A percentile compares a stretch with the other conserved stretches of the same genome.
These are phyloP conservation scores for Saguinus midas DNA, from an alignment of 2,113 vertebrate genomes.

Conservation along the genomic window DNA sequence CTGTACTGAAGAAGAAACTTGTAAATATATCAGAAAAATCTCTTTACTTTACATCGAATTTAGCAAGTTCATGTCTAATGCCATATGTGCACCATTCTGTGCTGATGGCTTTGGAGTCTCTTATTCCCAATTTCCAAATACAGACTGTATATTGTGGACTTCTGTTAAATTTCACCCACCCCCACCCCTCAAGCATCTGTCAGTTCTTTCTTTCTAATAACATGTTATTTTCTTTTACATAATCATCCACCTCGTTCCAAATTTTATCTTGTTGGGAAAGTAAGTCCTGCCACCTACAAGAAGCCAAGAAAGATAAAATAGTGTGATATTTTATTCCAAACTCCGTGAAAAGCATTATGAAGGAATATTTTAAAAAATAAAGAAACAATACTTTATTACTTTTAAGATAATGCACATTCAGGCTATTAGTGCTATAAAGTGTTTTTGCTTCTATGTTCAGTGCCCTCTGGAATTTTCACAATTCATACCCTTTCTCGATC, in stretches of 20 bases:
- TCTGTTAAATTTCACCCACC: background rate
- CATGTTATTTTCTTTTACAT: background rate
- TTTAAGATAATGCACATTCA: background rate
- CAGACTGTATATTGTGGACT: background rate
- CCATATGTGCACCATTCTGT: background rate
- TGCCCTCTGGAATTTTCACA: background rate
- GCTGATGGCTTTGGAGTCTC: background rate
- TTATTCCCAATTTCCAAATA: background rate
- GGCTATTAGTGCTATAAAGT: background rate
- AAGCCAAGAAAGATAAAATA: background rate
- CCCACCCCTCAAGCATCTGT: background rate
- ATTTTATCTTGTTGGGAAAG: background rate
- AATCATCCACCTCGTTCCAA: background rate
- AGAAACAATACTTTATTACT: background rate
- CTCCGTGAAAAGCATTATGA: accelerated
- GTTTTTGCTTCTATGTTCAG: background rate
- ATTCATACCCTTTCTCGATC: accelerated
- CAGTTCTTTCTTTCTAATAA: constrained; percentile 23
- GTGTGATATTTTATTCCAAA: background rate
- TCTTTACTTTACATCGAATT: background rate
- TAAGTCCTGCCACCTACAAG: background rate
- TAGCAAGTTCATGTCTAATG: constrained; percentile 7
- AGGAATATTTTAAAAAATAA: background rate
- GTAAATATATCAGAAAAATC: background rate
- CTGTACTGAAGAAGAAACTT: background rate